Evolutionary conservation across 2,888 invertebrate species (phyloP).

Genomic region (Unio pictorum): DNA sequence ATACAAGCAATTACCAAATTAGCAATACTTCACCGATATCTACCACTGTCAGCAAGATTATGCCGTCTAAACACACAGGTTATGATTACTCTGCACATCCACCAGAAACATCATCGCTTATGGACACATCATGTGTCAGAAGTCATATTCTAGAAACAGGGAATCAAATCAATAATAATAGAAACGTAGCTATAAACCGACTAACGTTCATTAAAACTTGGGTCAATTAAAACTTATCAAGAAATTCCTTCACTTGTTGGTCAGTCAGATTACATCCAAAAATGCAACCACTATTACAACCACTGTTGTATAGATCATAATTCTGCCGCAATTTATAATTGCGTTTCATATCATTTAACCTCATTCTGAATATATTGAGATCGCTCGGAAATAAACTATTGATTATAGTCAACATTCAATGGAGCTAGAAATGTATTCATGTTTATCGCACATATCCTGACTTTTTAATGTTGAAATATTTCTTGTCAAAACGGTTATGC

Average conservation of each 20-base stretch:
- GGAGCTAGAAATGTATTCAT: too few species aligned
- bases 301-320: conserved; percentile 50
- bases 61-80: conserved; percentile 21
- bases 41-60: conserved; percentile 42
- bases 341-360: too few species aligned
- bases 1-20: too few species aligned
- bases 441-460: too few species aligned
- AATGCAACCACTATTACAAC: conserved; percentile 62
- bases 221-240: conserved; percentile 17
- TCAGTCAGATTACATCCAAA: conserved; percentile 42
- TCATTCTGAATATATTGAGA: too few species aligned
- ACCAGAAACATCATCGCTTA: conserved; percentile 56
- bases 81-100: conserved; percentile 60
- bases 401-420: too few species aligned
- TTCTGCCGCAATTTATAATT: background rate
- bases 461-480: too few species aligned
- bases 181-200: conserved; percentile 8
- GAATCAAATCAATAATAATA: background rate
- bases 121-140: conserved; percentile 31
- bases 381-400: too few species aligned
- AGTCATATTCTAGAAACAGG: too few species aligned
- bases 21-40: conserved; percentile 21
- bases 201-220: background rate
- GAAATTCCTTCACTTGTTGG: conserved; percentile 27
- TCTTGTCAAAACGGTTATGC: too few species aligned